Percentiles rank a stretch among this genome's conserved stretches.
Conservation (phyloP, 1,140 invertebrate species). For the Drosophila sechellia region DNA sequence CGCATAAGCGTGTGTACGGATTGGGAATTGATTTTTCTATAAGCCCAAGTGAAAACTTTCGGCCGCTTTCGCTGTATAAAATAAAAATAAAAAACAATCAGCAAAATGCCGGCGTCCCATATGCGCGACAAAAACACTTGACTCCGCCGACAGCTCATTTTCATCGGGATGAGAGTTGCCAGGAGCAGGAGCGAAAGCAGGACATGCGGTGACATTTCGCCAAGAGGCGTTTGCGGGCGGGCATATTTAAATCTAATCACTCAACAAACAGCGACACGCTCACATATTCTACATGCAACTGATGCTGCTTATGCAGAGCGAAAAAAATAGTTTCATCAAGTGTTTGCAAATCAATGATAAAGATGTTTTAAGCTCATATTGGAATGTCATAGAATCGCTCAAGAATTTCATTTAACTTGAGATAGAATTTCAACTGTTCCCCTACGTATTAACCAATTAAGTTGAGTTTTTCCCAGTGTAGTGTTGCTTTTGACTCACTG, state of each 20-base stretch:
- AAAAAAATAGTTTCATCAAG: neutral
- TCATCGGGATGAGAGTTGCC: conserved; percentile 38
- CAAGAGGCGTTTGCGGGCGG: conserved; percentile 50
- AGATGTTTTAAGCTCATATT: neutral
- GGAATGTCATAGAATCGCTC: no score
- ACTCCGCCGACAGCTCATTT: conserved; percentile 63
- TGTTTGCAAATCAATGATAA: neutral
- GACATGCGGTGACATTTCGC: conserved; percentile 77
- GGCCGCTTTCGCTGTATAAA: conserved; percentile 22
- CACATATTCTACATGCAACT: conserved; percentile 33
- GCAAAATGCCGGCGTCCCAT: conserved; percentile 35
- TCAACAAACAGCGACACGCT: conserved; percentile 65
- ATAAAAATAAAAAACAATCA: conserved; percentile 49
- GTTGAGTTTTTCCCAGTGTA: neutral
- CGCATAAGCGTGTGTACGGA: conserved; percentile 64
- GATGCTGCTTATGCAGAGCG: conserved; percentile 20
- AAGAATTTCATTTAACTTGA: neutral
- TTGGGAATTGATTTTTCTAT: conserved; percentile 68
- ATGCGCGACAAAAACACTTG: conserved; percentile 31
- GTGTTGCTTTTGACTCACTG: conserved; percentile 59
- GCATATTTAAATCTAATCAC: conserved; percentile 81
- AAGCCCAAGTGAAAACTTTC: conserved; percentile 13
- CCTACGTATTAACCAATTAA: no score
- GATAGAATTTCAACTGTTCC: no score
- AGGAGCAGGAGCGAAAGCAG: conserved; percentile 6